phyloP scores from a whole-genome alignment of 1,140 invertebrate genomes.

The Teleogryllus occipitalis region DNA sequence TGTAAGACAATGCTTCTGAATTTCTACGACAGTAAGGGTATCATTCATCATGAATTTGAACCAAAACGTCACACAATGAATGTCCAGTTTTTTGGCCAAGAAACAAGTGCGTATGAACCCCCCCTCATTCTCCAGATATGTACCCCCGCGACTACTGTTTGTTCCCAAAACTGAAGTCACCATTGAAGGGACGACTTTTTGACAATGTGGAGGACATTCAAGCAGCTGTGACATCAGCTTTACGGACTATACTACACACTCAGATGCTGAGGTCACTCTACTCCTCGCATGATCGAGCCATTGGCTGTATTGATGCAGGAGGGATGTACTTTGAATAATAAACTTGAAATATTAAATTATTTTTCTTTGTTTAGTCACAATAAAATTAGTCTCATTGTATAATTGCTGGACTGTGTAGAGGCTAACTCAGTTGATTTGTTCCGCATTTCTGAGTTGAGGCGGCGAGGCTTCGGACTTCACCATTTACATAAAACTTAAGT shows the following conservation, averaged over 20 bases:
- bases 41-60: background rate
- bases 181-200: slow-evolving; percentile 14
- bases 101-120: slow-evolving; percentile 9
- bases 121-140: slow-evolving; percentile 14
- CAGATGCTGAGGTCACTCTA: slow-evolving; percentile 7
- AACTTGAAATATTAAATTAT: no score
- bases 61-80: background rate
- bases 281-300: slow-evolving; percentile 9
- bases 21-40: no score
- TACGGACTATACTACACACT: background rate
- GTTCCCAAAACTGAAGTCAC: slow-evolving; percentile 18
- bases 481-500: no score
- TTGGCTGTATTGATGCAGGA: slow-evolving; percentile 11
- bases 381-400: no score
- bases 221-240: slow-evolving; percentile 9
- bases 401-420: no score
- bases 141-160: slow-evolving; percentile 1
- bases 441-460: no score
- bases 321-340: slow-evolving; percentile 16
- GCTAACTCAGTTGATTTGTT: no score
- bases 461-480: no score
- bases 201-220: slow-evolving; percentile 15
- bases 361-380: no score
- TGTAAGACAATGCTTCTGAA: no score
- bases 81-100: slow-evolving; percentile 11